Base-by-base conservation (phyloP, 2,888 invertebrate genomes). In the Coremacera marginata region DNA sequence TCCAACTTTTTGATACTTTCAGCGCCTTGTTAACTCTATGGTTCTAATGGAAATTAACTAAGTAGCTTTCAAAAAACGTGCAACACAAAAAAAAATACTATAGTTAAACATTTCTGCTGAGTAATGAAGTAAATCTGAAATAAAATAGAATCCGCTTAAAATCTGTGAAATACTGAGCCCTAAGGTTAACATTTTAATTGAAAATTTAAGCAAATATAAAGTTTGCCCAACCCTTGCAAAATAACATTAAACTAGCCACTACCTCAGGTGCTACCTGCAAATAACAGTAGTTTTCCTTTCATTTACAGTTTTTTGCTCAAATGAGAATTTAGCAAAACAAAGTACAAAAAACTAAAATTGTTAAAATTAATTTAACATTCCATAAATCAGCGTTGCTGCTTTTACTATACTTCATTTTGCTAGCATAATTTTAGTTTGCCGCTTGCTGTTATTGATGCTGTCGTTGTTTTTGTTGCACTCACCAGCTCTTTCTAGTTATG, bases 311-410 rank as follows among this genome's bases (percentile, higher is more conserved):
- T n/a, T 67, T 27, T 19, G 19, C 37, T 44, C n/a, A 22, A 22
- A 57, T n/a, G n/a, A n/a, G n/a, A n/a, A n/a, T n/a, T n/a, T n/a
- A n/a, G n/a, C n/a, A n/a, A 3, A 31, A 27, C 2, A 37, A 37
- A 37, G 22, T 3, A 67, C 7, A n/a, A 65, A 22, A 9, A 22
- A 49, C 25, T 25, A 31, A 71, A 73, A 65, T 63, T 73, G 49
- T 65, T 49, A 52, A 70, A 70, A 70, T 75, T 75, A 75, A 75
- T 75, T 75, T 75, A 51, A 60, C 51, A 75, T 70, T 57, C 44
- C 75, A 75, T 70, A 75, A 75, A 75, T 75, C 75, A 75, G 75
- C 44, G 57, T 25, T 22, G 25, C 49, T 62, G 22, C 25, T 22
- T 16, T 44, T 62, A 22, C 16, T 16, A 25, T 62, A 22, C 16